phyloP scores from a whole-genome alignment of 1,140 invertebrate species.

The Drosophila tropicalis region DNA sequence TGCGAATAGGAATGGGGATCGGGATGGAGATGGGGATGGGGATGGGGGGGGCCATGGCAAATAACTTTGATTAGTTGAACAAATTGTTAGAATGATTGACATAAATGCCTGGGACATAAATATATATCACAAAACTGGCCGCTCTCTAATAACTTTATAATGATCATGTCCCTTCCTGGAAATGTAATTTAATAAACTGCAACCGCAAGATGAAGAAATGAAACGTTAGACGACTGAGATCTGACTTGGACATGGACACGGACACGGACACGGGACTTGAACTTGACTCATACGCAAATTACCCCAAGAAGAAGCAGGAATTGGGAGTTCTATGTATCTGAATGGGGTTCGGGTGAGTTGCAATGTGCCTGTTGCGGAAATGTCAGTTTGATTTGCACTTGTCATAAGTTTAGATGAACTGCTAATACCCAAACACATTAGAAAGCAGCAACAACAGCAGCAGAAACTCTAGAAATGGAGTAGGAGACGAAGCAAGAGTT shows the following conservation, averaged over 20 bases:
- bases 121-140: constrained; percentile 18
- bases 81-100: constrained; percentile 36
- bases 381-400: constrained; percentile 80
- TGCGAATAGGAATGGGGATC: neutral
- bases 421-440: constrained; percentile 80
- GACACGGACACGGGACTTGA: constrained; percentile 43
- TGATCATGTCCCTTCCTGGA: constrained; percentile 68
- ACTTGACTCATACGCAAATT: constrained; percentile 68
- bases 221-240: constrained; percentile 27
- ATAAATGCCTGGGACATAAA: constrained; percentile 34
- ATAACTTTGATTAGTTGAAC: constrained; percentile 12
- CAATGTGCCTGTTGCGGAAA: constrained; percentile 62
- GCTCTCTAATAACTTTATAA: constrained; percentile 77
- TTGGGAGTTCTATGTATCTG: constrained; percentile 1
- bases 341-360: neutral
- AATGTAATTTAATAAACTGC: constrained; percentile 77
- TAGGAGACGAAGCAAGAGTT: neutral
- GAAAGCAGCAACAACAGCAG: constrained; percentile 57
- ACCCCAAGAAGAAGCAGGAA: constrained; percentile 29
- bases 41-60: neutral
- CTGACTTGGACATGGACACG: constrained; percentile 16
- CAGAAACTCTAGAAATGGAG: constrained; percentile 19
- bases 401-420: constrained; percentile 81
- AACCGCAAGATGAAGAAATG: constrained; percentile 27
- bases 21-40: neutral